Evolutionary conservation across 2,113 vertebrate species (phyloP).

Genomic region (Coracopsis vasa): DNA sequence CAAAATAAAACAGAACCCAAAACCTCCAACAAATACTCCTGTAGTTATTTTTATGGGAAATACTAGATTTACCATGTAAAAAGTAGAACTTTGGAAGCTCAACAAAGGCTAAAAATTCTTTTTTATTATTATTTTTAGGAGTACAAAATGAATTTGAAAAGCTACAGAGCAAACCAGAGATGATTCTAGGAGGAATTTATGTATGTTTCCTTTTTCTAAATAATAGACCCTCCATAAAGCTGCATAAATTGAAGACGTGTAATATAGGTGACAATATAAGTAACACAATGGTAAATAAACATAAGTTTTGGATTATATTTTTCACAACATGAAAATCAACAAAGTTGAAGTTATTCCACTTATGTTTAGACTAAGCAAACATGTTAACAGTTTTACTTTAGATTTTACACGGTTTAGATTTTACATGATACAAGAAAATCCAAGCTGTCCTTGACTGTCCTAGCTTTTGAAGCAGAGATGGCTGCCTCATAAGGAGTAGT

Average conservation of each 20-base stretch:
- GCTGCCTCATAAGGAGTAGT: neutral
- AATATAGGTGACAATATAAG: neutral
- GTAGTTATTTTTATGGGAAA: neutral
- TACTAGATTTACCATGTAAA: neutral
- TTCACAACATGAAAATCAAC: neutral
- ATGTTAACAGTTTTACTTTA: neutral
- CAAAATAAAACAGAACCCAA: neutral
- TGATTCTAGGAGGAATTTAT: neutral
- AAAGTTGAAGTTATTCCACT: neutral
- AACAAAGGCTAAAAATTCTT: neutral
- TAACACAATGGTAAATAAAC: neutral
- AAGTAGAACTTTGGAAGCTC: neutral
- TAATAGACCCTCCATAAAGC: neutral
- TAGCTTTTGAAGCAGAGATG: neutral
- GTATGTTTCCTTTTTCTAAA: neutral
- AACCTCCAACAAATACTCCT: neutral
- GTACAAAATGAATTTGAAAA: neutral
- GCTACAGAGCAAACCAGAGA: neutral
- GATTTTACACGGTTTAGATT: neutral
- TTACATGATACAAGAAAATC: neutral
- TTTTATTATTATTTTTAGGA: neutral
- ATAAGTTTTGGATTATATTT: neutral
- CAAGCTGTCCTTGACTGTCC: neutral
- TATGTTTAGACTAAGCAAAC: neutral
- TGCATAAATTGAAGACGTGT: neutral